These are phyloP conservation scores for Sebastes kiyomatsui DNA, from an alignment of 2,797 vertebrate genomes.

Conservation along the genomic window DNA sequence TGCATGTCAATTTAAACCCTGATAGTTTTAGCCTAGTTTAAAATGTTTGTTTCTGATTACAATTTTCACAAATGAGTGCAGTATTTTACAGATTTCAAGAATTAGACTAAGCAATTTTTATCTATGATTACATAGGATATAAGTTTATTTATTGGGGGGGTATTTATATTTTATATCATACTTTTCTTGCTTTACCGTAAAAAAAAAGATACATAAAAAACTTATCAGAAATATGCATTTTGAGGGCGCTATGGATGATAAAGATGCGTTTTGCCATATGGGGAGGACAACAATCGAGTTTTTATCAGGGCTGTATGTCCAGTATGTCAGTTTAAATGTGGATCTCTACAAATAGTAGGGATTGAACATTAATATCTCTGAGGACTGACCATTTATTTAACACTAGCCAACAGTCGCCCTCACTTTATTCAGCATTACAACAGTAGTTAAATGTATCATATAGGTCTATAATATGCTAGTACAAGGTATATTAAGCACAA, in stretches of 20 bases:
- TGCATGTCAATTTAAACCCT: not conserved
- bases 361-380: no score
- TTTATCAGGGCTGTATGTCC: no score
- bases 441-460: no score
- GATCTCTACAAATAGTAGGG: no score
- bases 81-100: not conserved
- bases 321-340: no score
- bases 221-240: not conserved
- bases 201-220: not conserved
- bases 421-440: no score
- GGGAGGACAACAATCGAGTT: no score
- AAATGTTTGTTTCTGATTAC: not conserved
- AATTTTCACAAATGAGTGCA: not conserved
- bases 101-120: not conserved
- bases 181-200: not conserved
- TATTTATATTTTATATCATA: not conserved
- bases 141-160: not conserved
- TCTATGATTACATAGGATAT: not conserved
- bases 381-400: no score
- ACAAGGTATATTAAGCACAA: no score
- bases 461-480: no score
- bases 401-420: no score
- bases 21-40: not conserved
- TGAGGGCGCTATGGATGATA: not conserved
- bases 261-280: not conserved